Base-by-base conservation (phyloP, 2,797 vertebrate genomes). In the Darevskia nairensis region DNA sequence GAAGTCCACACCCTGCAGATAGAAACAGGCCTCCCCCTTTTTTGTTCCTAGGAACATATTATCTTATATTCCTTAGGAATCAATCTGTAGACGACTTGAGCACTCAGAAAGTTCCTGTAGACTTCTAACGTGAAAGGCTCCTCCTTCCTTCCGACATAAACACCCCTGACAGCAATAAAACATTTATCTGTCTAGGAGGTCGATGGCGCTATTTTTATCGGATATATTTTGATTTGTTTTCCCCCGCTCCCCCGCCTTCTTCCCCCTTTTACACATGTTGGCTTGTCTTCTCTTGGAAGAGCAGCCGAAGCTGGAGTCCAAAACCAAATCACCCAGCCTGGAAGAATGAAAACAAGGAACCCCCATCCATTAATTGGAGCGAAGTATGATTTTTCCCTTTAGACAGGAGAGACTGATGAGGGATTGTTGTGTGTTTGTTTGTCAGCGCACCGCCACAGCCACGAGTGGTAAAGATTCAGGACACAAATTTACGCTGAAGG, bases 401-500 rank as follows among this genome's bases (percentile, higher is more conserved):
- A 71, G 35, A 21, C 27, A 11, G 46, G 72, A 89, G 89, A 32
- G 93, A 13, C 0, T 86, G 0, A 84, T 78, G 89, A 75, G 88
- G 81, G 93, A 91, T 81, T 89, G 44, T 78, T 85, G 90, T 86
- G 69, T 76, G 83, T 90, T 93, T 90, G 41, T 92, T 91, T 90
- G 92, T 88, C 80, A 8, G 29, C 21, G 27, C 11, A 8, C 25
- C 32, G 15, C 32, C 32, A 6, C 55, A 50, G 92, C 90, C 88
- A 89, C 75, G 27, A 71, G 29, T n/a, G 29, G 29, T 29, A 90
- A 95, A 95, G 88, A 91, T 94, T 82, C 89, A 94, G 94, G 84
- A 9, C 92, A 89, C 91, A n/a, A 81, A 95, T 95, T 95, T 93
- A 92, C 71, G 94, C 92, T 91, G 89, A 90, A 91, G 91, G 87